Percentiles rank a stretch among this genome's conserved stretches.
Evolutionary conservation across 2,888 invertebrate species (phyloP).

Genomic region (Drosophila pseudotalamancana): DNA sequence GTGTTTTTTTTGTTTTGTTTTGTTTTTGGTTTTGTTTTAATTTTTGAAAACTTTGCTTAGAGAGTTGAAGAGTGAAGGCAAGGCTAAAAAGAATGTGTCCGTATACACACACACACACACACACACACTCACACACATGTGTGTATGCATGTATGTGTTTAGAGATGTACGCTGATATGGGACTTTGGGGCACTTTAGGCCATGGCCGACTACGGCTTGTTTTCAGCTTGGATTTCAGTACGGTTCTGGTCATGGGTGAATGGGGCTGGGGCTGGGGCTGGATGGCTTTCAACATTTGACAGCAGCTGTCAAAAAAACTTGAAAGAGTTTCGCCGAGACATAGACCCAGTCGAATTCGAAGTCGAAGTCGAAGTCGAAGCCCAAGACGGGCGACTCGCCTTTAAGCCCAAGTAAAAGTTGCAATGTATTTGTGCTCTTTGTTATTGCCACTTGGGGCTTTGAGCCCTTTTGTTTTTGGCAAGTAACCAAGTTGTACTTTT

Average conservation of each 20-base stretch:
- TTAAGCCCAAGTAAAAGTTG: conserved; percentile 65
- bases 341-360: too few species aligned
- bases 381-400: conserved; percentile 45
- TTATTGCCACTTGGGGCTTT: conserved; percentile 66
- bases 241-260: conserved; percentile 18
- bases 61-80: conserved; percentile 49
- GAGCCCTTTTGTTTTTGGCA: conserved; percentile 39
- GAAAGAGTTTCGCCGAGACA: conserved; percentile 77
- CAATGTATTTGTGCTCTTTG: conserved; percentile 71
- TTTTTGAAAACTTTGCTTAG: conserved; percentile 69
- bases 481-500: conserved; percentile 46
- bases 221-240: conserved; percentile 76
- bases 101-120: background rate
- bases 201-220: conserved; percentile 67
- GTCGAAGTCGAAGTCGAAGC: too few species aligned
- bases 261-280: conserved; percentile 29
- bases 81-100: conserved; percentile 39
- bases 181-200: conserved; percentile 52
- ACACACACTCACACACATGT: background rate
- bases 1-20: conserved; percentile 3
- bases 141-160: conserved; percentile 11
- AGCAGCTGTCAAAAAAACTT: conserved; percentile 79
- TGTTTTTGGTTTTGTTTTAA: conserved; percentile 13
- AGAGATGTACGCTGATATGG: conserved; percentile 69
- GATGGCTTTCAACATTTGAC: conserved; percentile 78